Evolutionary conservation across 1,140 invertebrate genomes (phyloP).

Genomic region (Solen grandis): DNA sequence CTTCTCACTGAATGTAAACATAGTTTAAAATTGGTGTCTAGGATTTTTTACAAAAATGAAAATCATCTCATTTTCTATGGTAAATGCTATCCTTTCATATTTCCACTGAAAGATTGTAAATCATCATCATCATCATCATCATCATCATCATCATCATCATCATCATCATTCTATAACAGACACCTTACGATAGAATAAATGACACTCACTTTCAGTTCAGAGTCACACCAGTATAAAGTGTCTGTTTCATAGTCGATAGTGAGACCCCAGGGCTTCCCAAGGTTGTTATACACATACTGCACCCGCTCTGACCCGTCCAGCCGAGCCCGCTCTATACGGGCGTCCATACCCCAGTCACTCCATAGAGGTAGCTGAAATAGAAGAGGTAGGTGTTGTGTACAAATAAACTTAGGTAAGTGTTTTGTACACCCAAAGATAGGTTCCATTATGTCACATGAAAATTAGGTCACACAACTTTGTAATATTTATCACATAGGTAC

Average conservation of each 20-base stretch:
- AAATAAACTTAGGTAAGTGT: not conserved
- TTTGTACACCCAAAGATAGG: not conserved
- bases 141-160: no score
- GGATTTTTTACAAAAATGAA: no score
- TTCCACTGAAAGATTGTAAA: no score
- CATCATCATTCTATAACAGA: no score
- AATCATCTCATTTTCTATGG: no score
- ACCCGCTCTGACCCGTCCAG: conserved; percentile 92
- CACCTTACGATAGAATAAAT: no score
- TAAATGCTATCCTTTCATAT: no score
- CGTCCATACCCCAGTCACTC: conserved; percentile 99
- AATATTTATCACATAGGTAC: no score
- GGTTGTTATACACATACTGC: conserved; percentile 82
- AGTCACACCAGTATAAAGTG: conserved; percentile 97
- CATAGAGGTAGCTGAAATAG: conserved; percentile 84
- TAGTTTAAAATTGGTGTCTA: no score
- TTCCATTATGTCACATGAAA: not conserved
- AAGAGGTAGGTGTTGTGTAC: not conserved
- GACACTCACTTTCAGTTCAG: conserved; percentile 78
- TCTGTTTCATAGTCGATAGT: conserved; percentile 90
- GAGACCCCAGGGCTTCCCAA: conserved; percentile 84
- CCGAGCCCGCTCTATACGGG: conserved; percentile 95
- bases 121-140: no score
- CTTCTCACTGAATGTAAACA: no score
- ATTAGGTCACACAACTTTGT: no score